These are phyloP conservation scores for Chlorospingus semifuscus DNA, from an alignment of 2,797 vertebrate genomes.

Conservation along the genomic window DNA sequence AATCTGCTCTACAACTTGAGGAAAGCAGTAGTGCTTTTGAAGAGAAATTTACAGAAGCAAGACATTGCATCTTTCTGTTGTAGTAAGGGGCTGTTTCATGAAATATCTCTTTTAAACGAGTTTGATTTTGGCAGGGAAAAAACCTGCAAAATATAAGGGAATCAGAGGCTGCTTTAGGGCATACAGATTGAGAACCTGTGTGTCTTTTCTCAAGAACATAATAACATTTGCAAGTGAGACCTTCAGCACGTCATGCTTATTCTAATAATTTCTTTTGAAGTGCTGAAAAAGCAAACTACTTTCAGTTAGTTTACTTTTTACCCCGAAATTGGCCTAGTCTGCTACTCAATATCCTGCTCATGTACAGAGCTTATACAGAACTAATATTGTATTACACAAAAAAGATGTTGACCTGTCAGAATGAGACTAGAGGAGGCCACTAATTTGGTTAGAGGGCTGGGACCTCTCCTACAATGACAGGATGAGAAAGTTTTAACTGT, in stretches of 20 bases:
- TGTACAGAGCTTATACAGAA: background rate
- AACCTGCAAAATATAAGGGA: background rate
- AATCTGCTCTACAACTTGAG: slow-evolving; percentile 28
- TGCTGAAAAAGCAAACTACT: slow-evolving; percentile 4
- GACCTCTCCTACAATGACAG: fast-evolving
- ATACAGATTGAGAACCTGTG: background rate
- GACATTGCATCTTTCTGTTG: background rate
- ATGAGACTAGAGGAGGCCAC: background rate
- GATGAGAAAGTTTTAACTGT: background rate
- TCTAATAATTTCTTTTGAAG: slow-evolving; percentile 32
- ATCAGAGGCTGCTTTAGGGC: background rate
- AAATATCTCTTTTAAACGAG: slow-evolving; percentile 1
- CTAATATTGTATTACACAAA: background rate
- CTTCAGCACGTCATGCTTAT: background rate
- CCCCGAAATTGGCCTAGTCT: background rate
- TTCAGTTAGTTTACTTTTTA: background rate
- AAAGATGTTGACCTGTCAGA: background rate
- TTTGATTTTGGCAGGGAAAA: background rate
- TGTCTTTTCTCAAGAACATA: slow-evolving; percentile 11
- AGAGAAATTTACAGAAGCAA: slow-evolving; percentile 18
- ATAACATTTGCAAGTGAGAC: slow-evolving; percentile 1
- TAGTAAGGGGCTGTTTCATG: background rate
- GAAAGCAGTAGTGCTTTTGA: slow-evolving; percentile 28
- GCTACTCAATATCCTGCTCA: background rate
- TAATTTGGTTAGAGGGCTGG: background rate